A percentile compares a stretch with the other conserved stretches of the same genome.
Evolutionary conservation across 2,888 invertebrate species (phyloP).

Genomic region (Seladonia tumulorum): DNA sequence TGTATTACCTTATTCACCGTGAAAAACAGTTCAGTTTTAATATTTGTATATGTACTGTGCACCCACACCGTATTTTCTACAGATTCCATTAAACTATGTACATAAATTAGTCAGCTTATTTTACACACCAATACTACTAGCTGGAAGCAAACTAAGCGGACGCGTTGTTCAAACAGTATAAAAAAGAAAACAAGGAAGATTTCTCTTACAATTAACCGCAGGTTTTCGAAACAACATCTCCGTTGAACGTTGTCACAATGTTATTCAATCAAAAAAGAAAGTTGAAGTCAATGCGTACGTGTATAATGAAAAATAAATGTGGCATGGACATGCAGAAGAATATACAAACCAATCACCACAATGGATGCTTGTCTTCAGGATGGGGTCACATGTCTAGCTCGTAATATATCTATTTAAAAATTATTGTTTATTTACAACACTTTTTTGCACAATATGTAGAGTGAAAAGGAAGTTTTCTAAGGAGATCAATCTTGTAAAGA

Average conservation of each 20-base stretch:
- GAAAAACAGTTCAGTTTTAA: constrained; percentile 11
- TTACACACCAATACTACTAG: constrained; percentile 13
- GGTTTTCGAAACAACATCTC: neutral
- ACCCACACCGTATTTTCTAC: neutral
- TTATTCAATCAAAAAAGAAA: neutral
- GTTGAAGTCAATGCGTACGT: neutral
- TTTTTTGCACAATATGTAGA: constrained; percentile 37
- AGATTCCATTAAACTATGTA: neutral
- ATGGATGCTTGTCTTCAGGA: constrained; percentile 24
- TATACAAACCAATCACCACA: constrained; percentile 27
- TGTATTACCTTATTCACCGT: constrained; percentile 37
- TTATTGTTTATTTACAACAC: constrained; percentile 52
- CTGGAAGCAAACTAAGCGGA: constrained; percentile 33
- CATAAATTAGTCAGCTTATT: constrained; percentile 39
- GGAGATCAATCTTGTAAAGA: neutral
- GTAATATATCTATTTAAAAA: constrained; percentile 20
- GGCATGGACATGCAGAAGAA: constrained; percentile 19
- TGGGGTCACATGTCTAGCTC: constrained; percentile 25
- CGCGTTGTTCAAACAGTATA: constrained; percentile 12
- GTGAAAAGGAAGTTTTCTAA: neutral
- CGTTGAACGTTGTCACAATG: neutral
- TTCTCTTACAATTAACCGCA: neutral
- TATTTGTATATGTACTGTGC: neutral
- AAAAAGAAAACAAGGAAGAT: constrained; percentile 9
- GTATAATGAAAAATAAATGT: constrained; percentile 16